phyloP scores from a whole-genome alignment of 92 coral and sea anemone genomes.

The Desmophyllum pertusum region DNA sequence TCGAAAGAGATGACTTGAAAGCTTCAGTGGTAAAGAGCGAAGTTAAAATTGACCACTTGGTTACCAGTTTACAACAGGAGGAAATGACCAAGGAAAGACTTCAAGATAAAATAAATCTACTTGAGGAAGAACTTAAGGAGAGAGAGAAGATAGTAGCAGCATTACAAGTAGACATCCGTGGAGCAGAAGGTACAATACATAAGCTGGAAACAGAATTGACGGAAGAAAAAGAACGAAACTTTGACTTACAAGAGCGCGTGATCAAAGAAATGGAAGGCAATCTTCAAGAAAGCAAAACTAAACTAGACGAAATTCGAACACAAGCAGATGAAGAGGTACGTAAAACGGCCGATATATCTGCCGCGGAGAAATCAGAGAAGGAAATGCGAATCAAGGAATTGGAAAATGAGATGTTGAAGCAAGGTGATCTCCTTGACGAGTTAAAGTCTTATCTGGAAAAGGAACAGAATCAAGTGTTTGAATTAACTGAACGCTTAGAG shows the following conservation, averaged over 20 bases:
- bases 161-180: conserved; percentile 40
- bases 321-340: conserved; percentile 55
- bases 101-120: conserved; percentile 41
- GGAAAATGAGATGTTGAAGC: conserved; percentile 48
- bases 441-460: conserved; percentile 49
- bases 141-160: conserved; percentile 55
- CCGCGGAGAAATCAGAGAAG: conserved; percentile 55
- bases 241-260: conserved; percentile 61
- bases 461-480: conserved; percentile 66
- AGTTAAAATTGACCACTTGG: conserved; percentile 42
- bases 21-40: conserved; percentile 26
- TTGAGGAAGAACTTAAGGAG: conserved; percentile 50
- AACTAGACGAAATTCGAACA: conserved; percentile 39
- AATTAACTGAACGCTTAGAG: conserved; percentile 55
- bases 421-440: conserved; percentile 44
- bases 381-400: conserved; percentile 57
- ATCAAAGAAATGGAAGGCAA: conserved; percentile 69
- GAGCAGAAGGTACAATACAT: conserved; percentile 30
- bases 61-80: conserved; percentile 21
- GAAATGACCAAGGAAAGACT: conserved; percentile 47
- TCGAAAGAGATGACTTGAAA: conserved; percentile 39
- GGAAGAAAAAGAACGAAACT: conserved; percentile 52
- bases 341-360: conserved; percentile 34
- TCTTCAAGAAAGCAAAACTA: conserved; percentile 53
- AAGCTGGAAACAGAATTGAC: conserved; percentile 44